Evolutionary conservation across 37 sponge, comb jelly and placozoan species (phyloP).

Genomic region (Ephydatia muelleri): DNA sequence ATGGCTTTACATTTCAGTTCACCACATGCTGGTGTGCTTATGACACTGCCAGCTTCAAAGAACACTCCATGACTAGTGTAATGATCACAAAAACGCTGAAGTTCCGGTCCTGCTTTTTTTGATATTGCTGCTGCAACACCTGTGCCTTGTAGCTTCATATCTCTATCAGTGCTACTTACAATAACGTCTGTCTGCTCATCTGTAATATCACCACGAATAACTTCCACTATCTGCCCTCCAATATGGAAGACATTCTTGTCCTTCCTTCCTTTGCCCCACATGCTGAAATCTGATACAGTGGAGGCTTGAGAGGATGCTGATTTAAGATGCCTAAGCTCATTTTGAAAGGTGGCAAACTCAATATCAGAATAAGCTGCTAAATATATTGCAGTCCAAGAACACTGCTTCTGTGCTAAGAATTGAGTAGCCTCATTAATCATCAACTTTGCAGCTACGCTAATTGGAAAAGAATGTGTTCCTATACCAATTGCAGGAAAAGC

Average conservation of each 20-base stretch:
- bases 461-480: constrained; percentile 48
- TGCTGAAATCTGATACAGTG: not conserved
- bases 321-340: not conserved
- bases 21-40: constrained; percentile 44
- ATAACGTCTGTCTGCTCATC: constrained; percentile 42
- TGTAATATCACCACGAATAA: constrained; percentile 65
- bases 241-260: not conserved
- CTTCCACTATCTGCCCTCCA: constrained; percentile 8
- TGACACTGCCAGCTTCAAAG: constrained; percentile 32
- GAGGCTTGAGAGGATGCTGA: not conserved
- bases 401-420: not conserved
- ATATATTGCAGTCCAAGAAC: constrained; percentile 13
- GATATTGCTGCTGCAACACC: constrained; percentile 59
- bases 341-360: not conserved
- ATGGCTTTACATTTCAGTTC: constrained; percentile 39
- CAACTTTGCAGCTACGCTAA: constrained; percentile 25
- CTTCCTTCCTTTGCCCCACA: not conserved
- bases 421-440: constrained; percentile 21
- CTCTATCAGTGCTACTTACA: constrained; percentile 53
- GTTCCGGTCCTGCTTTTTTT: constrained; percentile 49
- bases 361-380: constrained; percentile 26
- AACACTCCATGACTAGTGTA: not conserved
- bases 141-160: constrained; percentile 10
- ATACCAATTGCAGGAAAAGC: constrained; percentile 71
- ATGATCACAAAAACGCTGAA: constrained; percentile 39